Evolutionary conservation across 2,888 invertebrate genomes (phyloP).

Genomic region (Acanthopleura granulata): DNA sequence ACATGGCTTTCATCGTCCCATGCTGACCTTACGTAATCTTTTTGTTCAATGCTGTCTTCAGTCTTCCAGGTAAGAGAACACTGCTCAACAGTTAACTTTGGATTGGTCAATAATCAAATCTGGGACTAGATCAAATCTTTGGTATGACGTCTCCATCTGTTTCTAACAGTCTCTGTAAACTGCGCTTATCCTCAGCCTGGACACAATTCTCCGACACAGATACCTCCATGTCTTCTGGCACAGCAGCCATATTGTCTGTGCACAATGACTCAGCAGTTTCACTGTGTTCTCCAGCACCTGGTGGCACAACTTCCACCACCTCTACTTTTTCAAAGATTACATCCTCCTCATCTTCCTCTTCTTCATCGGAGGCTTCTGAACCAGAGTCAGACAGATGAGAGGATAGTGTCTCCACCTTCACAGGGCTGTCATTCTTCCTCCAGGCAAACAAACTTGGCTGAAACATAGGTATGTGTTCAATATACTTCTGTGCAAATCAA

Average conservation of each 20-base stretch:
- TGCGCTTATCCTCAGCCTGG: background rate
- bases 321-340: background rate
- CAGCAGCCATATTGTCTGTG: background rate
- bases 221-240: background rate
- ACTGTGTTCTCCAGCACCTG: background rate
- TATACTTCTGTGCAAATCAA: too few species aligned
- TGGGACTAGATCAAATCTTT: too few species aligned
- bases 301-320: background rate
- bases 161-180: background rate
- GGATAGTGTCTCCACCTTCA: constrained; percentile 45
- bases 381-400: constrained; percentile 31
- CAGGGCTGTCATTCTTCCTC: constrained; percentile 30
- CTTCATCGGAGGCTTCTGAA: constrained; percentile 27
- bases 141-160: background rate
- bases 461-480: constrained; percentile 18
- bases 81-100: too few species aligned
- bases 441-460: constrained; percentile 48
- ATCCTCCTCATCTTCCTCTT: constrained; percentile 24
- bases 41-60: too few species aligned
- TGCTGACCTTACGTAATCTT: too few species aligned
- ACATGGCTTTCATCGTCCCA: too few species aligned
- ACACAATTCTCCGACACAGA: background rate
- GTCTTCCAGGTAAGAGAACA: too few species aligned
- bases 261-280: background rate
- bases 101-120: background rate